Evolutionary conservation across 2,797 vertebrate genomes (phyloP).

Genomic region (Ibycter americanus): DNA sequence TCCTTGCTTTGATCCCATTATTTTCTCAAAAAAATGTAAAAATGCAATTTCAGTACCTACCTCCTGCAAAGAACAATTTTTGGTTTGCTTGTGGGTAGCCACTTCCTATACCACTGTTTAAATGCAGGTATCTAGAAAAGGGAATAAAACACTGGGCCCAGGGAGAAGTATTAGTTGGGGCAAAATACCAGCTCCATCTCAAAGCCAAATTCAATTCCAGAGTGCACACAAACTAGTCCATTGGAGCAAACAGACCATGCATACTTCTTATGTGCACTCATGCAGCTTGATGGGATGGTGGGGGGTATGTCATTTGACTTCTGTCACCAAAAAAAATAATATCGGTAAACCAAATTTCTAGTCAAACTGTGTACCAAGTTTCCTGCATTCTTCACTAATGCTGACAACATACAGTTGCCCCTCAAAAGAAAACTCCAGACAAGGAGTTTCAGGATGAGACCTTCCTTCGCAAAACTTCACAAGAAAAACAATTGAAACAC

Average conservation of each 20-base stretch:
- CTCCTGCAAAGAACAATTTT: background rate
- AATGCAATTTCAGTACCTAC: constrained; percentile 66
- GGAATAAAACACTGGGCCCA: background rate
- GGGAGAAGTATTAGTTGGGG: background rate
- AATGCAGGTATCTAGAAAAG: background rate
- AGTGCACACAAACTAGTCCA: background rate
- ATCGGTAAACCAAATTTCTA: background rate
- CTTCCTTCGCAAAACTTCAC: background rate
- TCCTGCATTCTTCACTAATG: background rate
- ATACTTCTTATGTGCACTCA: background rate
- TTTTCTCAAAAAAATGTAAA: constrained; percentile 50
- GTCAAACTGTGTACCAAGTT: background rate
- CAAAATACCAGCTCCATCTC: background rate
- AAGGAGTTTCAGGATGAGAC: background rate
- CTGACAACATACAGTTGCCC: background rate
- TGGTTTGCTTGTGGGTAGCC: background rate
- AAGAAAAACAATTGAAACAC: background rate
- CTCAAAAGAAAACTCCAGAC: background rate
- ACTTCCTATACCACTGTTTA: background rate
- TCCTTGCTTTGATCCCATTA: constrained; percentile 44
- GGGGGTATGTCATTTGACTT: background rate
- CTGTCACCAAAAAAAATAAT: background rate
- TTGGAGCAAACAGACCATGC: background rate
- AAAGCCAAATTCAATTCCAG: background rate
- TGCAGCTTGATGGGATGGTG: background rate